These are phyloP conservation scores for Papilio dardanus DNA, from an alignment of 1,140 invertebrate genomes.

Conservation along the genomic window DNA sequence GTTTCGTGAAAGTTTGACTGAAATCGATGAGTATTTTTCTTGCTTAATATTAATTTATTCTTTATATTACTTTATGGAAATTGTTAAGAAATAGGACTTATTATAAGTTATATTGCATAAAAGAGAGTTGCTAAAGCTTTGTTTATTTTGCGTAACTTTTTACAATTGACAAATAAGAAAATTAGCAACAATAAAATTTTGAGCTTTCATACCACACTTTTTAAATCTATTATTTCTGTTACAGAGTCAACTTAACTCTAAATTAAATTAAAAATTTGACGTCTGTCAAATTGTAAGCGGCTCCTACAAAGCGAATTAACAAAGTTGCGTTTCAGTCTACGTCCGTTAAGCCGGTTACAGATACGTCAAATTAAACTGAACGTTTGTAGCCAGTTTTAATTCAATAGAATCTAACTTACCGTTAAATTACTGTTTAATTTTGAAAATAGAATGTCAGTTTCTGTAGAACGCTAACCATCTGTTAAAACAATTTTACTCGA, in stretches of 20 bases:
- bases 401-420: not conserved
- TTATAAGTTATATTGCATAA: not conserved
- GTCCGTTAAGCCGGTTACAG: no score
- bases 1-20: not conserved
- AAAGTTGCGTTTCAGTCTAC: no score
- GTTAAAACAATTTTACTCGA: constrained; percentile 33
- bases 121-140: not conserved
- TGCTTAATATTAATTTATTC: not conserved
- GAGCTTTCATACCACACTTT: no score
- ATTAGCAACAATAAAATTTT: not conserved
- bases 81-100: not conserved
- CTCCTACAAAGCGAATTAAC: no score
- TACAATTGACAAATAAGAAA: not conserved
- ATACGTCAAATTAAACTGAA: no score
- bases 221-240: no score
- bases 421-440: no score
- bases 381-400: not conserved
- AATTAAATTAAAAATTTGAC: no score
- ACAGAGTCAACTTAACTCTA: no score
- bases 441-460: not conserved
- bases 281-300: no score
- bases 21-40: not conserved
- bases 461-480: constrained; percentile 4
- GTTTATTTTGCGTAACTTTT: not conserved
- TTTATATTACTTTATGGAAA: constrained; percentile 10